Evolutionary conservation across 2,797 vertebrate species (phyloP).

Genomic region (Trachops cirrhosus): DNA sequence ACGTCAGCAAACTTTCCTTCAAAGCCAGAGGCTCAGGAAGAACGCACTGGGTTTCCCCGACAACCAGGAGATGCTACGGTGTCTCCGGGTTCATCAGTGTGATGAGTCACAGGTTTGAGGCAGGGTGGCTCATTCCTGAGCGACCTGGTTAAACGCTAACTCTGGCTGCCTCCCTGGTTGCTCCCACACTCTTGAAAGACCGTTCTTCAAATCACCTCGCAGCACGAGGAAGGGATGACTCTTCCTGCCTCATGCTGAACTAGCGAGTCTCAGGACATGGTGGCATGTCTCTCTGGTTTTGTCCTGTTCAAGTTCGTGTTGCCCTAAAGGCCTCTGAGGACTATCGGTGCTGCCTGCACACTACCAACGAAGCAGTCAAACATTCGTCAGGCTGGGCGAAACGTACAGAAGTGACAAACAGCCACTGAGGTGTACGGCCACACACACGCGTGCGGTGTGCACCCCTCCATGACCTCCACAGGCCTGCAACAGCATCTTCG

Average conservation of each 20-base stretch:
- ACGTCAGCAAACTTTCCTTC: background rate
- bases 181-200: background rate
- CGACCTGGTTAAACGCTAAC: background rate
- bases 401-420: background rate
- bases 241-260: background rate
- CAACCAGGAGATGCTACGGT: background rate
- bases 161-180: background rate
- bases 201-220: background rate
- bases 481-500: background rate
- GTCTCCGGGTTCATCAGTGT: background rate
- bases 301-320: background rate
- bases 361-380: accelerated
- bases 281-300: background rate
- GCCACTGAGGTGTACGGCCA: background rate
- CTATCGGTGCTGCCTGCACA: accelerated
- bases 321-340: background rate
- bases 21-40: background rate
- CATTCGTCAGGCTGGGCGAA: too few species aligned
- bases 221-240: background rate
- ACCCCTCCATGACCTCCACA: accelerated
- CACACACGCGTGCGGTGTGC: accelerated
- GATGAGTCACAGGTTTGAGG: background rate
- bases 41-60: background rate
- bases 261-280: background rate
- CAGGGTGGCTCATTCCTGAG: background rate